Evolutionary conservation across 2,797 vertebrate genomes (phyloP), one percentile per base, ranked within the genome.

Genomic region (Cephalopachus bancanus): DNA sequence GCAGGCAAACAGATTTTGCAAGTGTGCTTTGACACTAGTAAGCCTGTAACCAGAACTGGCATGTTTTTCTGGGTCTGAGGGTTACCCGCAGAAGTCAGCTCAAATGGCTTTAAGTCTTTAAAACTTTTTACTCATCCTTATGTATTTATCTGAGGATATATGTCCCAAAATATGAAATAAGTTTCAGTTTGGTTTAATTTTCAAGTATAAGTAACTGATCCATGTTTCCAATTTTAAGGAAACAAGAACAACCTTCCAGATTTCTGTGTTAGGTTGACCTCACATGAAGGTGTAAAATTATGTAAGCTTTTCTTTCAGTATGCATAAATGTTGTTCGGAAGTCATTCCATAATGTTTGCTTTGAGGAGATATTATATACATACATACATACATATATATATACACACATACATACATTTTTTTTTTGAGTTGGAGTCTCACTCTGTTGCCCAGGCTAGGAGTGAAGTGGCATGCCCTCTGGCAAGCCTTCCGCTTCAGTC

Each of bases 121-220:
- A 89, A n/a, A 93, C 8, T 2, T 93, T 92, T 94, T 26, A 65
- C 4, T 53, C 30, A 59, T 89, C 14, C 16, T 83, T 91, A 60
- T 57, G 1, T 80, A 51, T 88, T 81, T 83, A 69, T 49, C 24
- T 49, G 10, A 84, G 49, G 53, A 57, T 83, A 76, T 60, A 59
- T 64, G 24, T 24, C 15, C 10, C 26, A 28, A 89, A 90, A 80
- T 67, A 55, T 10, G 19, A 33, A 89, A 53, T 55, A 87, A 78
- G 10, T 92, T 95, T 15, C 37, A 80, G 33, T 83, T 86, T 92
- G 17, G 49, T 87, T 90, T 83, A 83, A 81, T 95, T 84, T 30
- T 88, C 37, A 91, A 93, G 65, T 62, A 44, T 1, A 87, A 90
- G 0, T 59, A 67, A 81, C 51, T 67, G 90, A 80, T 59, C 4